Percentiles rank a stretch among this genome's conserved stretches.
Conservation (phyloP, 2,888 invertebrate species). For the Eucriotettix oculatus region DNA sequence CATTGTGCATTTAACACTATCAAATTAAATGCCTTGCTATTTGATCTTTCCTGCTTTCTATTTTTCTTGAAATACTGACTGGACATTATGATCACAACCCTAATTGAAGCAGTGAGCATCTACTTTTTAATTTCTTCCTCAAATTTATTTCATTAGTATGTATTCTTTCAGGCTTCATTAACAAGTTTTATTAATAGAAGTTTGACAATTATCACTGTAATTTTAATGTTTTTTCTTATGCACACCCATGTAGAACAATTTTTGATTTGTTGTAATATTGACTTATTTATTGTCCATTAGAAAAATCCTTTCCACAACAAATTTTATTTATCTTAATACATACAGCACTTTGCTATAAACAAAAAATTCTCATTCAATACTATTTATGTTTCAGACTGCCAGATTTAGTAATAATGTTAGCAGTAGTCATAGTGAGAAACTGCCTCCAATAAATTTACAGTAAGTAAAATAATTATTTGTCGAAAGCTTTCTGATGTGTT, state of each 20-base stretch:
- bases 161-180: too few relatives aligned
- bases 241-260: not conserved
- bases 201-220: not conserved
- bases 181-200: not conserved
- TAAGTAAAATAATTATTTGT: not conserved
- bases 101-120: too few relatives aligned
- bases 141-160: too few relatives aligned
- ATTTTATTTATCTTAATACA: too few relatives aligned
- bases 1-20: too few relatives aligned
- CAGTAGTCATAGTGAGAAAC: constrained; percentile 24
- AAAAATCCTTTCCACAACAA: not conserved
- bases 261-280: not conserved
- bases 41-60: not conserved
- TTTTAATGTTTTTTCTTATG: not conserved
- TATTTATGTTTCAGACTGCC: constrained; percentile 5
- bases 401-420: constrained; percentile 4
- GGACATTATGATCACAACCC: too few relatives aligned
- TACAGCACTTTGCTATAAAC: too few relatives aligned
- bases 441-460: constrained; percentile 36
- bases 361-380: not conserved
- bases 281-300: not conserved
- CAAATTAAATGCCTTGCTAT: too few relatives aligned
- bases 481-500: not conserved
- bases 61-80: too few relatives aligned
- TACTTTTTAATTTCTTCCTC: too few relatives aligned